Conservation (phyloP, 2,797 vertebrate species). For the Spinus pinus region DNA sequence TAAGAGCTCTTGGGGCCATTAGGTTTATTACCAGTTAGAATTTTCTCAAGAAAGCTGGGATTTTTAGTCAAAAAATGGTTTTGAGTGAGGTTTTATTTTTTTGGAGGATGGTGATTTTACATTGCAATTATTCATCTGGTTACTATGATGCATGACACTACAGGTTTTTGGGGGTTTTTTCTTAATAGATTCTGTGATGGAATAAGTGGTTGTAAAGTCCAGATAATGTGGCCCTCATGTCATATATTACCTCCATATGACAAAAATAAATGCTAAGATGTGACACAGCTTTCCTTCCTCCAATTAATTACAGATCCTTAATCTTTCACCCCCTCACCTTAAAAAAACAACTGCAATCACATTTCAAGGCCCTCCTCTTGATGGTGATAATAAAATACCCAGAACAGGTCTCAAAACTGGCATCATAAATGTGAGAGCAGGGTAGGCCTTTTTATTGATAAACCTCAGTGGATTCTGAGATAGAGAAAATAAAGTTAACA, state of each 20-base stretch:
- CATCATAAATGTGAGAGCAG: not conserved
- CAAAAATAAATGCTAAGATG: not conserved
- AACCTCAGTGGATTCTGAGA: not conserved
- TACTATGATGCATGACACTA: not conserved
- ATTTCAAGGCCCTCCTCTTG: not conserved
- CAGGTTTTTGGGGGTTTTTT: fast-evolving
- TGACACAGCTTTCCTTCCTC: fast-evolving
- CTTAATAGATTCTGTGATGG: not conserved
- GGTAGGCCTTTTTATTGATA: not conserved
- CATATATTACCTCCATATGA: not conserved
- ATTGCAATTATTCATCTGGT: not conserved
- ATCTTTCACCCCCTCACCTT: not conserved
- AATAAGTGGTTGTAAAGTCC: not conserved
- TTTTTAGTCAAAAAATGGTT: not conserved
- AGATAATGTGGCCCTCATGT: not conserved
- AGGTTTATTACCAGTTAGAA: not conserved
- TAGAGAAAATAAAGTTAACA: not conserved
- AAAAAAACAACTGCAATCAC: not conserved
- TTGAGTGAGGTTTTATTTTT: not conserved
- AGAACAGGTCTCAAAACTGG: not conserved
- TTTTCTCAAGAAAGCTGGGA: not conserved
- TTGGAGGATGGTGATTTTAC: not conserved
- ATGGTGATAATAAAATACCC: not conserved
- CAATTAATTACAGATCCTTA: not conserved
- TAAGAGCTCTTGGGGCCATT: not conserved